Evolutionary conservation across 2,888 invertebrate species (phyloP), one percentile per base, ranked within the genome.

Genomic region (Athrips mouffetella): DNA sequence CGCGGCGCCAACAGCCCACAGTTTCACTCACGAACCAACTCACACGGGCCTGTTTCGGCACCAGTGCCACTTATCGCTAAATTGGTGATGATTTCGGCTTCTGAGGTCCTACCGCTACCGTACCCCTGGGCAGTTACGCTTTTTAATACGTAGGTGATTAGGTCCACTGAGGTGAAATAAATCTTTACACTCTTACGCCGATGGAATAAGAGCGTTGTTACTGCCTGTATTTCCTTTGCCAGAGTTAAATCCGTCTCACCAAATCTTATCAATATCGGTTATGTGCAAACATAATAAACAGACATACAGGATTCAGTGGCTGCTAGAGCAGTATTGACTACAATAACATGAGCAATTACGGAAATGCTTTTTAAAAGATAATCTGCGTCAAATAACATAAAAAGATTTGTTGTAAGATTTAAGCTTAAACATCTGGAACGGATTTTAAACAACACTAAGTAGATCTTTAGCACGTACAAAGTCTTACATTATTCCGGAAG

Each of bases 1-100:
- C 62, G 81, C 76, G 86, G 87, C 84, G 77, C 81, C 79, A 79
- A n/a, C n/a, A n/a, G n/a, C n/a, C 81, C 80, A 80, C 78, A 77
- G 67, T 77, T 79, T 69, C 83, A 75, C 85, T 84, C 86, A 84
- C 87, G 85, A 80, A 68, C n/a, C n/a, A 65, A 33, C 65, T 70
- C 69, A 67, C 74, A 68, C 68, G 72, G 70, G 71, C 69, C 66
- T 72, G 73, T 76, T 84, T 81, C 76, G 80, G 76, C 75, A 80
- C 73, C 73, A 70, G 75, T 75, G 39, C 74, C 72, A 75, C 70
- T 72, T 69, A 73, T 66, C 62, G 58, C 73, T 75, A 80, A 82
- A 82, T 85, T 80, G 75, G 64, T 78, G 76, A 81, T 80, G 76
- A 79, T 80, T 80, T 81, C 77, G 80, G 78, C 84, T 85, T 79